Base-by-base conservation (phyloP, 2,113 vertebrate species). In the Amazona guildingii region DNA sequence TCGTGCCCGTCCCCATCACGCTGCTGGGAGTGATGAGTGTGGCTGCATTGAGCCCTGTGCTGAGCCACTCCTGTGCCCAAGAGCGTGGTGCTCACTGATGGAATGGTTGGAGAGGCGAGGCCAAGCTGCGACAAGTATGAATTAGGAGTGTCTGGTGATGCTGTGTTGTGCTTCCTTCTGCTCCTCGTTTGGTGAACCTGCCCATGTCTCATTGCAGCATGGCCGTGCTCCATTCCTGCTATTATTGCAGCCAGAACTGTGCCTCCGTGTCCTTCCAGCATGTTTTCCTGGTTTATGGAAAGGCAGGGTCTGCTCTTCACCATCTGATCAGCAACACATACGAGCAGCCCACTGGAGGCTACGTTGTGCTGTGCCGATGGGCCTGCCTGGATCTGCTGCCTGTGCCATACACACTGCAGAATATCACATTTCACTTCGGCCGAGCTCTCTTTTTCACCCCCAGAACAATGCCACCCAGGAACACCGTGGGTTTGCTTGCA, bases 151-250 rank as follows among this genome's bases (percentile, higher is more conserved):
- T 48, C 62, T 84, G 90, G 39, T 14, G 52, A 21, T 43, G 90
- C 74, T 52, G 75, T 2, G 54, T 20, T 81, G 73, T 4, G 7
- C 83, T 81, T 81, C 61, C 84, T 83, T 89, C 59, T 54, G 43
- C n/a, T 86, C 37, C 14, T 48, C 13, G 0, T 41, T 24, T 19
- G 14, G 31, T 20, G 35, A 11, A 6, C 19, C 35, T 6, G 1
- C 7, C 57, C 4, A 0, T 9, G 24, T 57, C 52, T 55, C 63
- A 14, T 6, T 0, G 0, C 3, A 51, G 25, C 44, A 27, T 0
- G 0, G 41, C 63, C 15, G 0, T 3, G 72, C 80, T 86, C 80
- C 0, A 0, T 31, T 46, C 86, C 46, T 59, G n/a, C 10, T 13
- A 1, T 4, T 1, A 6, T 35, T 44, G 8, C 68, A 48, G 10